Evolutionary conservation across 2,113 vertebrate genomes (phyloP).

Genomic region (Xiphias gladius): DNA sequence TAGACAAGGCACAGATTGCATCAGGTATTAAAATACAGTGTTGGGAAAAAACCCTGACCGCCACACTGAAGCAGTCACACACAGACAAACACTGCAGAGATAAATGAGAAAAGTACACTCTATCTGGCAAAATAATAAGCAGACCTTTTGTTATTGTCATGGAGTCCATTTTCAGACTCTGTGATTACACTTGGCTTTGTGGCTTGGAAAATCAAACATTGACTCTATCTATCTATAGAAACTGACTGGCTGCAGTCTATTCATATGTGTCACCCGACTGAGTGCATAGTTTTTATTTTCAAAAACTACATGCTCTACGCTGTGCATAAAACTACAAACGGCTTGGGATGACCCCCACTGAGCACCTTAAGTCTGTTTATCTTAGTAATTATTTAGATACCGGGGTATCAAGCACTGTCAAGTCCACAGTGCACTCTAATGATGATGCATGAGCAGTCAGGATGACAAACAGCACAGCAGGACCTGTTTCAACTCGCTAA

Average conservation of each 20-base stretch:
- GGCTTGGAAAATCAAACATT: constrained; percentile 51
- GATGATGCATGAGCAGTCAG: constrained; percentile 82
- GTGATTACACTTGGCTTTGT: constrained; percentile 47
- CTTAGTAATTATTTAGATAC: constrained; percentile 77
- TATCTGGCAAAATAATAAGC: constrained; percentile 33
- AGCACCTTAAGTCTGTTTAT: constrained; percentile 70
- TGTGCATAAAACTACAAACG: background rate
- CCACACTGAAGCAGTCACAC: constrained; percentile 35
- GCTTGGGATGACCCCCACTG: constrained; percentile 30
- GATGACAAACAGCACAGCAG: constrained; percentile 78
- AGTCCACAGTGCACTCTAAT: constrained; percentile 72
- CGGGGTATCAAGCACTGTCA: constrained; percentile 65
- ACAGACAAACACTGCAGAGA: constrained; percentile 39
- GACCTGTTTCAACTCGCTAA: constrained; percentile 76
- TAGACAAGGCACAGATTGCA: constrained; percentile 42
- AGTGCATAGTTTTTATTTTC: background rate
- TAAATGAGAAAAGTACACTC: constrained; percentile 44
- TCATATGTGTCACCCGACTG: background rate
- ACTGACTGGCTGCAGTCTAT: constrained; percentile 18
- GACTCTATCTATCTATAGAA: constrained; percentile 36
- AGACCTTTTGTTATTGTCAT: constrained; percentile 51
- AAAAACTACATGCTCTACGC: background rate
- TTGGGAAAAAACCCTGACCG: background rate
- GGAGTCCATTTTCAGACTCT: constrained; percentile 42
- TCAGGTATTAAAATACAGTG: constrained; percentile 36